Conservation (phyloP, 2,797 vertebrate species). For the Gadopsis marmoratus region DNA sequence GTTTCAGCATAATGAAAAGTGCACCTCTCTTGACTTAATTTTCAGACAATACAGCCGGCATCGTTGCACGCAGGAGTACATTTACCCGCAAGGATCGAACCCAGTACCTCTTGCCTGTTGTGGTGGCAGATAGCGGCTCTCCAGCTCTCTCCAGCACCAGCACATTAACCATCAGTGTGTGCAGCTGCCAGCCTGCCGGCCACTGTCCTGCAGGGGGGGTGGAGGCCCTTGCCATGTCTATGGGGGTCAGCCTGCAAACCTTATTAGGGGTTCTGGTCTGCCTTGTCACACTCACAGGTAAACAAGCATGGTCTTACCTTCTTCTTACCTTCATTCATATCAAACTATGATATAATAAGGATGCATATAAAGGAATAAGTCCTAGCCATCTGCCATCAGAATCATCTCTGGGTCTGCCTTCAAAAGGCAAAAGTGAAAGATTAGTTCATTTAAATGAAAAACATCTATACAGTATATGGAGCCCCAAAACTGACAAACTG, state of each 20-base stretch:
- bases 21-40: conserved; percentile 12
- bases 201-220: conserved; percentile 82
- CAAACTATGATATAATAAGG: neutral
- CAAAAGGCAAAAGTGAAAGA: neutral
- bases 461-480: neutral
- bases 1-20: conserved; percentile 26
- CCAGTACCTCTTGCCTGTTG: conserved; percentile 87
- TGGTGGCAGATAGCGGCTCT: conserved; percentile 91
- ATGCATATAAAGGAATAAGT: neutral
- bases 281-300: conserved; percentile 88
- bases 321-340: neutral
- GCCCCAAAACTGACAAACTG: neutral
- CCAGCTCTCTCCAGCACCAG: conserved; percentile 91
- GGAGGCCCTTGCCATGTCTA: conserved; percentile 82
- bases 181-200: conserved; percentile 87
- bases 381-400: conserved; percentile 2
- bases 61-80: conserved; percentile 88
- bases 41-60: conserved; percentile 94
- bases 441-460: conserved; percentile 4
- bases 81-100: conserved; percentile 88
- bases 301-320: conserved; percentile 17
- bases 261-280: conserved; percentile 87
- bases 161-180: conserved; percentile 91
- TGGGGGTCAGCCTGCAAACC: conserved; percentile 87
- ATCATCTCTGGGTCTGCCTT: neutral